Percentiles rank a stretch among this genome's conserved stretches.
Conservation (phyloP, 1,140 invertebrate species). For the Diabrotica virgifera region DNA sequence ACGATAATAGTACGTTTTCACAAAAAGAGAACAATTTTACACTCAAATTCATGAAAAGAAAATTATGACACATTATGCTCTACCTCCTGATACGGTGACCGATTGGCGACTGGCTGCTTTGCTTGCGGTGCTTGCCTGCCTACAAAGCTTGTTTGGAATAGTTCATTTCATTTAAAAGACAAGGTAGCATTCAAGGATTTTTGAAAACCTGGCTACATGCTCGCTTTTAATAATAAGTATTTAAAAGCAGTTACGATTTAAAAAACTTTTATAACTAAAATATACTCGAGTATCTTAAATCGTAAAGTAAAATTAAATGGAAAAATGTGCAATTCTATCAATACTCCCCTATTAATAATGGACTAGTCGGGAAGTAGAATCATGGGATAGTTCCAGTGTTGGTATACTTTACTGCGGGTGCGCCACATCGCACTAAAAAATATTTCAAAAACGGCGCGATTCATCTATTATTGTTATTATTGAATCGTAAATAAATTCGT, state of each 20-base stretch:
- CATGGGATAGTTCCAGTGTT: conserved; percentile 10
- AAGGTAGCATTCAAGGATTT: not conserved
- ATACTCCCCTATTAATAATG: conserved; percentile 9
- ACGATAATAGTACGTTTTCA: conserved; percentile 36
- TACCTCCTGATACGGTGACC: conserved; percentile 44
- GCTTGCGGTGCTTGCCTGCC: not conserved
- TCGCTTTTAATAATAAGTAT: too few relatives aligned
- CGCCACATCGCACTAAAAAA: conserved; percentile 11
- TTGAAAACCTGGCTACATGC: not conserved
- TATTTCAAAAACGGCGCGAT: conserved; percentile 16
- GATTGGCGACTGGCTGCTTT: conserved; percentile 48
- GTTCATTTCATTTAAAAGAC: conserved; percentile 32
- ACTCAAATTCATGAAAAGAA: conserved; percentile 45
- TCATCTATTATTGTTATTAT: not conserved
- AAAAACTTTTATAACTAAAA: too few relatives aligned
- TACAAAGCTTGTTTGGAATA: conserved; percentile 49
- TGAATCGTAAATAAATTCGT: too few relatives aligned
- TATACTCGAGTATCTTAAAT: too few relatives aligned
- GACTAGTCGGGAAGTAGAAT: conserved; percentile 11
- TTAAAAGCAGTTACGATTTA: too few relatives aligned
- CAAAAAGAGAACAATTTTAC: conserved; percentile 36
- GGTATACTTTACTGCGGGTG: conserved; percentile 7
- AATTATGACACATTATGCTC: conserved; percentile 48
- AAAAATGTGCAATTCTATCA: not conserved
- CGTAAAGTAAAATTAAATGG: too few relatives aligned